Conservation (phyloP, 2,888 invertebrate species). For the Papilio elwesi region DNA sequence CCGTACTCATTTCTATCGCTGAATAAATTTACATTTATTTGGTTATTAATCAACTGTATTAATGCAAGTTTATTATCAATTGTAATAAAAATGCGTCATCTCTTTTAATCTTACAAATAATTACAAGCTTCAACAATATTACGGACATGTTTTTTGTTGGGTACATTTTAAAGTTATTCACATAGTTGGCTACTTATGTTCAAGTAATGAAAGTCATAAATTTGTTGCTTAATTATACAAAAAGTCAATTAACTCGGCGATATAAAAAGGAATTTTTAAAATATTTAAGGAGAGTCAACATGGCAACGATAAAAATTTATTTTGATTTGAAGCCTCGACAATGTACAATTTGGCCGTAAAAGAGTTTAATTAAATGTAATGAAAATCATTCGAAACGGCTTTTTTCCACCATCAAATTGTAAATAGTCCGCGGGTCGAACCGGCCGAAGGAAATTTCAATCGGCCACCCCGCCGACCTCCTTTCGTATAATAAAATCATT, state of each 20-base stretch:
- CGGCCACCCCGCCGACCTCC: constrained; percentile 74
- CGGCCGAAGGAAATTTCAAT: constrained; percentile 75
- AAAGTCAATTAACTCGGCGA: constrained; percentile 33
- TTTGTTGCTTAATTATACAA: constrained; percentile 28
- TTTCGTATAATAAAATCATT: constrained; percentile 84
- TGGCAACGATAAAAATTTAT: constrained; percentile 37
- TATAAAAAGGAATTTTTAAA: constrained; percentile 33
- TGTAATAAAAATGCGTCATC: constrained; percentile 19
- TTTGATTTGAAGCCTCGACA: constrained; percentile 39
- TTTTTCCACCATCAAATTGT: constrained; percentile 48
- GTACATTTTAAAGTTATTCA: constrained; percentile 12
- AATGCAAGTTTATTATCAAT: constrained; percentile 19
- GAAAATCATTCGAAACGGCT: constrained; percentile 69
- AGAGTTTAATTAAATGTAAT: constrained; percentile 41
- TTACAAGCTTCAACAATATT: constrained; percentile 17
- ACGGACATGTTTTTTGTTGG: constrained; percentile 13
- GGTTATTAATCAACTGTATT: constrained; percentile 33
- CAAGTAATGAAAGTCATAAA: constrained; percentile 25
- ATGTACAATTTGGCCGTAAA: constrained; percentile 40
- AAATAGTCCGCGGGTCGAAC: constrained; percentile 45
- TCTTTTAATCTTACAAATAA: constrained; percentile 33
- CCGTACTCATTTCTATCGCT: constrained; percentile 43
- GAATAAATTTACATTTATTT: constrained; percentile 38
- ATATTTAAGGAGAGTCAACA: constrained; percentile 22
- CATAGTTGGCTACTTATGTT: constrained; percentile 14